Conservation (phyloP, 2,888 invertebrate genomes). For the Sinhomidia bicolor region DNA sequence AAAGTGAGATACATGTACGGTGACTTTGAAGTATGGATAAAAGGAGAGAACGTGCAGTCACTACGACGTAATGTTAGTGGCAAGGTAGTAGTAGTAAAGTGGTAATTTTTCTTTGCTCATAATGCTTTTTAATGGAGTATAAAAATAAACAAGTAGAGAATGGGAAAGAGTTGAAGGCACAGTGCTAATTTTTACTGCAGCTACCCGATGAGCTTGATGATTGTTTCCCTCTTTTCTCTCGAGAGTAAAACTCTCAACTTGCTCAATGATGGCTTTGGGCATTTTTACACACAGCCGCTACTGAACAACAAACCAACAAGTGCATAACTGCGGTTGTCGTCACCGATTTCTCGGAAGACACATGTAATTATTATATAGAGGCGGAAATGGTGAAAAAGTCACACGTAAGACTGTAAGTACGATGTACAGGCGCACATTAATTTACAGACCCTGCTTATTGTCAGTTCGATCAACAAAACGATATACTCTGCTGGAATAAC, state of each 20-base stretch:
- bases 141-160: neutral
- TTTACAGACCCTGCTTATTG: no score
- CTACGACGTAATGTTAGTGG: no score
- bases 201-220: neutral
- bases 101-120: neutral
- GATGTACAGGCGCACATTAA: no score
- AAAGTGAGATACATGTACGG: no score
- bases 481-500: no score
- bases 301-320: neutral
- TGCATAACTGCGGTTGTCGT: constrained; percentile 13
- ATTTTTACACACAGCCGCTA: neutral
- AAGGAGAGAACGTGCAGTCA: neutral
- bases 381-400: no score
- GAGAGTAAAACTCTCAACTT: constrained; percentile 17
- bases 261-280: neutral
- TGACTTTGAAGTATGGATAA: neutral
- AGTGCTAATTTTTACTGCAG: constrained; percentile 39
- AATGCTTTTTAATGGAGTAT: neutral
- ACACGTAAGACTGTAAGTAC: no score
- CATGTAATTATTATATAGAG: no score
- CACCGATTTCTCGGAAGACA: constrained; percentile 11
- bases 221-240: neutral
- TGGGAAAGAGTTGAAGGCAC: neutral
- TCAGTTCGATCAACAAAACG: no score
- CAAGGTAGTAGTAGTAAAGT: no score